phyloP scores from a whole-genome alignment of 2,113 vertebrate species.

The Corythaixoides concolor region DNA sequence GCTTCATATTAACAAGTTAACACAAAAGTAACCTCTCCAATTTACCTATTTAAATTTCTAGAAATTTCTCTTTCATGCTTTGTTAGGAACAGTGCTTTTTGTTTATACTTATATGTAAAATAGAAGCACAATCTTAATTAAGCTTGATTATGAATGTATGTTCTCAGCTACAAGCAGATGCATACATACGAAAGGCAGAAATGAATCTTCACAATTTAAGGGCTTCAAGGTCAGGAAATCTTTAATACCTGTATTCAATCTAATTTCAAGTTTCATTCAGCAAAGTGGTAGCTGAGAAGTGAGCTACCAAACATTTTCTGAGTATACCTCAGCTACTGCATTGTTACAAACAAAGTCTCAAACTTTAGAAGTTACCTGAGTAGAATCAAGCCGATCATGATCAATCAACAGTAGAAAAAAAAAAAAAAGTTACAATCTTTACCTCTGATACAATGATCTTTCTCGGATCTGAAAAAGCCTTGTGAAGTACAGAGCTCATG shows the following conservation, averaged over 20 bases:
- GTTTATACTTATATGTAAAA: background rate
- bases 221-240: background rate
- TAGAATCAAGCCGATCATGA: background rate
- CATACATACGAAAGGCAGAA: background rate
- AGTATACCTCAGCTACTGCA: background rate
- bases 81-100: background rate
- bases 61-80: background rate
- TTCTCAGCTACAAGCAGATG: background rate
- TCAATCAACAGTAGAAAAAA: background rate
- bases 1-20: background rate
- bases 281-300: background rate
- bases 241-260: background rate
- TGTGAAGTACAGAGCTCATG: background rate
- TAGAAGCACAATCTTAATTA: background rate
- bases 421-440: background rate
- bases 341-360: background rate
- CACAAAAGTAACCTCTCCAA: background rate
- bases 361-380: background rate
- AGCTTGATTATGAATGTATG: background rate
- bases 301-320: background rate
- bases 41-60: background rate
- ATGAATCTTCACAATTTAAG: background rate
- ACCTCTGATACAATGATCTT: background rate
- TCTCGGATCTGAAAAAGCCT: background rate
- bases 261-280: constrained; percentile 4